A percentile compares a stretch with the other conserved stretches of the same genome.
These are phyloP conservation scores for Calephelis nemesis DNA, from an alignment of 1,140 invertebrate species.

Conservation along the genomic window DNA sequence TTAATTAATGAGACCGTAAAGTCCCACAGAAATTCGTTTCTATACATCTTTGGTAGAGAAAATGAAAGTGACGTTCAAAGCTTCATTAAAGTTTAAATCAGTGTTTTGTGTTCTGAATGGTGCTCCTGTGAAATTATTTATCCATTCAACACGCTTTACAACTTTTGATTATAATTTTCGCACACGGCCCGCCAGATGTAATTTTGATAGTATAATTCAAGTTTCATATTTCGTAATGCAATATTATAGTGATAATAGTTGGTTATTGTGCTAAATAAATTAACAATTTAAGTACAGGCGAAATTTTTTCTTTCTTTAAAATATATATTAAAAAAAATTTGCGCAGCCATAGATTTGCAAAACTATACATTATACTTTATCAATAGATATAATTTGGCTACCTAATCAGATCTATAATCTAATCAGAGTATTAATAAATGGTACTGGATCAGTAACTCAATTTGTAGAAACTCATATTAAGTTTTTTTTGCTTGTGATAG, in stretches of 20 bases:
- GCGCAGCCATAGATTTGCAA: too few relatives aligned
- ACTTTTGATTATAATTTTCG: constrained; percentile 7
- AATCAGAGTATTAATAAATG: too few relatives aligned
- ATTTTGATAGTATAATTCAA: background rate
- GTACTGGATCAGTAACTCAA: too few relatives aligned
- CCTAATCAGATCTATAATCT: too few relatives aligned
- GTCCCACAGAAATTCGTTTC: constrained; percentile 10
- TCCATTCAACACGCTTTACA: background rate
- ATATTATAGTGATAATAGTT: background rate
- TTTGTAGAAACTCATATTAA: too few relatives aligned
- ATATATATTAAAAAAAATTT: too few relatives aligned
- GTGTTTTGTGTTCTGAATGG: constrained; percentile 9
- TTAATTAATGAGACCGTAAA: background rate
- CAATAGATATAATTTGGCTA: too few relatives aligned
- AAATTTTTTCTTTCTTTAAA: too few relatives aligned
- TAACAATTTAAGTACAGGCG: too few relatives aligned
- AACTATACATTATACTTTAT: too few relatives aligned
- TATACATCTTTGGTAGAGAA: background rate
- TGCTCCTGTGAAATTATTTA: constrained; percentile 7
- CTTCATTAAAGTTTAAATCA: constrained; percentile 10
- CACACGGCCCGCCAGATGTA: background rate
- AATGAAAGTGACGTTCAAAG: constrained; percentile 4
- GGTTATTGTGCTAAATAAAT: too few relatives aligned
- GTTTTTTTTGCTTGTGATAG: too few relatives aligned
- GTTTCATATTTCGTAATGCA: background rate